Evolutionary conservation across 2,113 vertebrate species (phyloP), one percentile per base, ranked within the genome.

Genomic region (Bufo bufo): DNA sequence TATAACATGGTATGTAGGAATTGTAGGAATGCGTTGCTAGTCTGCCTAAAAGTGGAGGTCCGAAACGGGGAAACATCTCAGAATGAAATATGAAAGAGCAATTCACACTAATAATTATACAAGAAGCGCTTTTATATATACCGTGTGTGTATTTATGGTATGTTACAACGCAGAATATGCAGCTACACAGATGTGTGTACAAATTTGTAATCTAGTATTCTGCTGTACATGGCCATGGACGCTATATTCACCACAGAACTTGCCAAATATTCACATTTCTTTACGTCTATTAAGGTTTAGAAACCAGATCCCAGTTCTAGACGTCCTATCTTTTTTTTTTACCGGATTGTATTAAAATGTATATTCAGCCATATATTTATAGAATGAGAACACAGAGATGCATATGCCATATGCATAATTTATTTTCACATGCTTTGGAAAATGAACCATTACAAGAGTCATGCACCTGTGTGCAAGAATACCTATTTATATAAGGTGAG

Each of bases 371-470:
- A 59, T 87, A 87, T 87, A 71, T 85, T 85, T 82, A 87, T 82
- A 59, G 54, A 33, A 74, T 16, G 9, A 82, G 59, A 82, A 61
- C 17, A 82, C 17, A 82, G 66, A 87, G 69, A 72, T 82, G 54
- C 86, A 72, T 82, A 71, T 81, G 23, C 17, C 4, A 33, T 47
- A 61, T 69, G 86, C 86, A 82, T 87, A 72, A 82, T 87, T 87
- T 87, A 87, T 87, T 87, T 87, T 81, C 52, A 87, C 86, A 43
- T 59, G 77, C 66, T 87, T 85, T 82, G 61, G 63, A 81, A 78
- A 59, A 87, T 49, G 54, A 82, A 61, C 65, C 56, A 4, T 81
- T 52, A 82, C 43, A 52, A 61, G 65, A 23, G 52, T 61, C 61
- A n/a, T 63, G 75, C 61, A 65, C 43, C 23, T 10, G 45, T 79